Conservation (phyloP, 2,888 invertebrate species). For the Trachelus tabidus region DNA sequence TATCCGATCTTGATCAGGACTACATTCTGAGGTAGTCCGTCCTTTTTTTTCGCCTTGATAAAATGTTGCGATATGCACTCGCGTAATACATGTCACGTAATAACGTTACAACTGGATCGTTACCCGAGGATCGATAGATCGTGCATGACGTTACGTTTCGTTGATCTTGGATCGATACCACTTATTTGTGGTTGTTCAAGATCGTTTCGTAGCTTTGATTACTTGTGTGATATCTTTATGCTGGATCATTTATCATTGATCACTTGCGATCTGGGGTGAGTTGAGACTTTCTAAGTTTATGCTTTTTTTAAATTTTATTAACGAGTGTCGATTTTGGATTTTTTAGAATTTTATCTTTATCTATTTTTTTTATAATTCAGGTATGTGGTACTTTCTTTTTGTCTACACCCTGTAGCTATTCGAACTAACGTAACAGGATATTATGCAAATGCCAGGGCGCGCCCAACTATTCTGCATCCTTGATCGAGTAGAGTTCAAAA, state of each 20-base stretch:
- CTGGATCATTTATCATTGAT: not conserved
- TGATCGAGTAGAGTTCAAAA: not conserved
- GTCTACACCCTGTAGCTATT: not conserved
- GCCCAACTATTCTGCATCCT: conserved; percentile 11
- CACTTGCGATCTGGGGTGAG: not conserved
- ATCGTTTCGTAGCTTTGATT: not conserved
- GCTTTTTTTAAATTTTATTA: not conserved
- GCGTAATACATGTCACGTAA: not conserved
- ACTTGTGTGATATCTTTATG: not conserved
- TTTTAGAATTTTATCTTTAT: not conserved
- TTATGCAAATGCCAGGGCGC: conserved; percentile 23
- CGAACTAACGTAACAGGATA: conserved; percentile 14
- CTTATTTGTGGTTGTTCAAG: not conserved
- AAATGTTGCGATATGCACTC: not conserved
- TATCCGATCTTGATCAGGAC: not conserved
- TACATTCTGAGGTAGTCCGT: not conserved
- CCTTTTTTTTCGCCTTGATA: not conserved
- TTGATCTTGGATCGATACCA: not conserved
- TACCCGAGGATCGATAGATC: not conserved
- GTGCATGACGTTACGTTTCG: not conserved
- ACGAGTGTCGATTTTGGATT: not conserved
- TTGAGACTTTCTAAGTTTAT: not conserved
- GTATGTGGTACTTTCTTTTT: not conserved
- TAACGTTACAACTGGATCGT: not conserved
- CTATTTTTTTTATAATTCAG: not conserved